phyloP scores from a whole-genome alignment of 2,888 invertebrate species.

The Aspidiotus destructor region DNA sequence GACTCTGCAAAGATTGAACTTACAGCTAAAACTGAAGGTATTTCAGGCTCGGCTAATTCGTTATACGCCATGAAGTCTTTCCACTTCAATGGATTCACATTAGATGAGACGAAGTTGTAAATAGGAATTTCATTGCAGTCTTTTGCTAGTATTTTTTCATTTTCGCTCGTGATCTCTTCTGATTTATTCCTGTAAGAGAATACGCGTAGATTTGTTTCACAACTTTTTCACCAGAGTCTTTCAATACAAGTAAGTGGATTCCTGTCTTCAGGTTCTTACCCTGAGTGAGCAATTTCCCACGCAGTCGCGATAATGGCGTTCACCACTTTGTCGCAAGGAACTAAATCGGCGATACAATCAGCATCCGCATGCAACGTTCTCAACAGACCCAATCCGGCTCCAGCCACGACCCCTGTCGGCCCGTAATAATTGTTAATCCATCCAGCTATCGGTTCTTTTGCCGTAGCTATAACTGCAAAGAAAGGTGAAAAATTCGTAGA shows the following conservation, averaged over 20 bases:
- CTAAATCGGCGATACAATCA: conserved; percentile 52
- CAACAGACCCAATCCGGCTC: conserved; percentile 51
- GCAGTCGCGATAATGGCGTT: conserved; percentile 41
- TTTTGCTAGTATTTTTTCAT: conserved; percentile 15
- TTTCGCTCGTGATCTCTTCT: conserved; percentile 14
- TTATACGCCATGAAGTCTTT: conserved; percentile 52
- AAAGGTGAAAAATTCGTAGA: conserved; percentile 7
- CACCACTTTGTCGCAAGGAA: conserved; percentile 54
- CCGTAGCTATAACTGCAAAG: conserved; percentile 41
- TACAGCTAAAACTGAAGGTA: conserved; percentile 32
- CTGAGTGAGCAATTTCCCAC: conserved; percentile 44
- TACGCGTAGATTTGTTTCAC: not conserved
- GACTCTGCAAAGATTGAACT: not conserved
- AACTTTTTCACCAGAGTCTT: not conserved
- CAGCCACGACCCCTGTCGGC: conserved; percentile 50
- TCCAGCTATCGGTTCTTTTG: conserved; percentile 45
- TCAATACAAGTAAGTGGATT: not conserved
- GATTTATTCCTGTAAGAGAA: conserved; percentile 8
- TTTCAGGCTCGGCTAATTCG: conserved; percentile 44
- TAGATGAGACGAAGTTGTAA: conserved; percentile 78
- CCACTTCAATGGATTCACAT: conserved; percentile 73
- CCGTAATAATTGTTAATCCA: conserved; percentile 66
- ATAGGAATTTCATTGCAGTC: conserved; percentile 41
- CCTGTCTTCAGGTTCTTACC: conserved; percentile 36
- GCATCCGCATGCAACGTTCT: conserved; percentile 49